Conservation (phyloP, 2,113 vertebrate species). For the Ammospiza caudacuta region DNA sequence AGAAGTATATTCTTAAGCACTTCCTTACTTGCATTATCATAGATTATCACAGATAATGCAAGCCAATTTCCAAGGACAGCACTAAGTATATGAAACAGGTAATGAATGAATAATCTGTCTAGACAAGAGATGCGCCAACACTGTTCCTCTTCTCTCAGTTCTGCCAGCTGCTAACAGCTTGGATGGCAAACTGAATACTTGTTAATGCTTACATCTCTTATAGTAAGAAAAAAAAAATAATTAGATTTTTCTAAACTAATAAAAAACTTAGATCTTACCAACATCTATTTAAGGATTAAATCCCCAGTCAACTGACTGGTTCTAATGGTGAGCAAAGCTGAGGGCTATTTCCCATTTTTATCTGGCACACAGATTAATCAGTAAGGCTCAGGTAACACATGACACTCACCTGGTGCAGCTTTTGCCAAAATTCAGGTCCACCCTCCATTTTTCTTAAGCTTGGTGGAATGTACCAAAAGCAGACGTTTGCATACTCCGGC, state of each 20-base stretch:
- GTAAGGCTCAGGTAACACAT: background rate
- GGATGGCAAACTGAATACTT: background rate
- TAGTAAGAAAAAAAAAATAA: background rate
- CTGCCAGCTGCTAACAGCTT: background rate
- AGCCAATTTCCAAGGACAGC: constrained; percentile 4
- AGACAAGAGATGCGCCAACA: background rate
- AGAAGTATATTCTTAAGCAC: constrained; percentile 34
- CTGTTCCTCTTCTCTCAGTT: background rate
- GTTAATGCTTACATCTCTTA: background rate
- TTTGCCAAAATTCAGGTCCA: constrained; percentile 81
- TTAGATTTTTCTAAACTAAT: background rate
- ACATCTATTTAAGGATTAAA: background rate
- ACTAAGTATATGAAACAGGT: background rate
- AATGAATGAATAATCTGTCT: background rate
- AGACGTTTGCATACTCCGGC: constrained; percentile 83
- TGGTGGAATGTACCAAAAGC: constrained; percentile 87
- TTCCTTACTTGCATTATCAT: background rate
- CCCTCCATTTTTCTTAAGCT: constrained; percentile 76
- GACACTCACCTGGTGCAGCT: constrained; percentile 75
- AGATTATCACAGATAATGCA: background rate
- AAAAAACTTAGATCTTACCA: background rate
- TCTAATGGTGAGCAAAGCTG: background rate
- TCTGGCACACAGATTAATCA: background rate
- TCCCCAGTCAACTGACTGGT: background rate
- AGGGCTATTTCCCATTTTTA: background rate